Conservation (phyloP, 2,888 invertebrate genomes). For the Drosophila pseudotalamancana region DNA sequence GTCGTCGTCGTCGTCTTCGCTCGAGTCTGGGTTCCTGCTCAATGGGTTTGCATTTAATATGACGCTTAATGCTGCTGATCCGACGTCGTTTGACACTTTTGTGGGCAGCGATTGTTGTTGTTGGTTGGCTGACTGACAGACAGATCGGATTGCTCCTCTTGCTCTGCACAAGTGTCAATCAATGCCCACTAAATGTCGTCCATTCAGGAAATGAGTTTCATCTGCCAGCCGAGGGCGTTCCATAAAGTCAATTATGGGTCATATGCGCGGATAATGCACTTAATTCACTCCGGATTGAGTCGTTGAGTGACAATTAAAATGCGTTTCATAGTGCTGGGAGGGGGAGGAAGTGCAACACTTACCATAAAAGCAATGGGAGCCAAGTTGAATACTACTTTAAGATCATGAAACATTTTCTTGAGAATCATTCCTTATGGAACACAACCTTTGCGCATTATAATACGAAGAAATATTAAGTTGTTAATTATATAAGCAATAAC, state of each 20-base stretch:
- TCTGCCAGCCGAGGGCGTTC: slow-evolving; percentile 46
- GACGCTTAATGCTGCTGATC: slow-evolving; percentile 68
- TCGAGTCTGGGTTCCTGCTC: slow-evolving; percentile 26
- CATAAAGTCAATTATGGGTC: slow-evolving; percentile 55
- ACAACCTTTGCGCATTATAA: no score
- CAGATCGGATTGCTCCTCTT: slow-evolving; percentile 49
- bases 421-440: no score
- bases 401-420: no score
- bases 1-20: slow-evolving; percentile 22
- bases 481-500: no score
- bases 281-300: slow-evolving; percentile 37
- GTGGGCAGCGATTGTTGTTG: slow-evolving; percentile 60
- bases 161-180: slow-evolving; percentile 54
- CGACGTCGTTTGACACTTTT: slow-evolving; percentile 75
- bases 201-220: slow-evolving; percentile 50
- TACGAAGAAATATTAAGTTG: no score
- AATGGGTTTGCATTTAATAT: slow-evolving; percentile 66
- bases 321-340: neutral
- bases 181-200: slow-evolving; percentile 49
- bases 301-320: slow-evolving; percentile 50
- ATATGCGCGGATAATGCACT: slow-evolving; percentile 52
- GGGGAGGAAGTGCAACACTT: neutral
- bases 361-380: neutral
- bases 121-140: slow-evolving; percentile 51
- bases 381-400: no score